Evolutionary conservation across 2,797 vertebrate species (phyloP), one percentile per base, ranked within the genome.

Genomic region (Danio choprae): DNA sequence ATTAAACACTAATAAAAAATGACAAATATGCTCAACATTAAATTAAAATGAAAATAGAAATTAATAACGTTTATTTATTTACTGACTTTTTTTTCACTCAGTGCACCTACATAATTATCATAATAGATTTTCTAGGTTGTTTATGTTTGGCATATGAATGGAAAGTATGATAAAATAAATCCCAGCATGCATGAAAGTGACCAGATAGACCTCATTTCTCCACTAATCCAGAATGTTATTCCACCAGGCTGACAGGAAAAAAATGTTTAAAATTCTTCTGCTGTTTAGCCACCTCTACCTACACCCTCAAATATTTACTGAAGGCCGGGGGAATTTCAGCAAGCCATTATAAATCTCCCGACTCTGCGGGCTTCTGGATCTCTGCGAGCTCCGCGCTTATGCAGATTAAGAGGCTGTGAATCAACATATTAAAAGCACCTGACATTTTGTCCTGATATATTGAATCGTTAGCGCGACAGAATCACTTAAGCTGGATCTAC

Each of bases 401-500:
- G 95, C 94, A 97, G 94, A 96, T 96, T 89, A 29, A 89, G 89
- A 90, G 89, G 86, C 78, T 78, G 92, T 91, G 92, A 96, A 96
- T 97, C 96, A 96, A 94, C 96, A 96, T 96, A 96, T 96, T 95
- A 94, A 93, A 94, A 95, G 91, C 87, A 89, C 89, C 94, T 96
- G 96, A 95, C 96, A 95, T 95, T 29, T 95, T 95, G 95, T 96
- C 94, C 94, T 95, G 95, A 96, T 95, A 94, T 95, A 96, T 96
- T 94, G 96, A 96, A 96, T 97, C 92, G 78, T 95, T 95, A 96
- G 92, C 84, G 87, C 93, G 95, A 95, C 95, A 96, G 95, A 96
- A 97, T 97, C 95, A 96, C 96, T 97, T 96, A 95, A 95, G 94
- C 92, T 90, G 91, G 93, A 96, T 95, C 93, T 94, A 95, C 95